phyloP scores from a whole-genome alignment of 2,113 vertebrate species.

The Oxyruncus cristatus region DNA sequence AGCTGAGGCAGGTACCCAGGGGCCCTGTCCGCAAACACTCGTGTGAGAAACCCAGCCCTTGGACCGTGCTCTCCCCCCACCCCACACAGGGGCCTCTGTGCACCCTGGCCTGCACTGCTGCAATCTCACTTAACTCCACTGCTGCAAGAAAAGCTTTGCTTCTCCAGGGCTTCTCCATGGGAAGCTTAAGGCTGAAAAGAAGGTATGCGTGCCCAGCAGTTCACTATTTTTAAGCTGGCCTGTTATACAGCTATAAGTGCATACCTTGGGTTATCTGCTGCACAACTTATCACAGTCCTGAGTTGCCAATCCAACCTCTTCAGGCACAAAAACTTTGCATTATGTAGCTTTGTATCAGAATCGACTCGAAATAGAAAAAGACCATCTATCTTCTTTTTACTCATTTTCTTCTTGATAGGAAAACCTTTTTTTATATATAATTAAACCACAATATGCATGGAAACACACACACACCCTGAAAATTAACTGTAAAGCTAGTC shows the following conservation, averaged over 20 bases:
- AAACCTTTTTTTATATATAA: not conserved
- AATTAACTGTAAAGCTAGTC: not conserved
- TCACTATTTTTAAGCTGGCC: not conserved
- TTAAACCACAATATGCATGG: not conserved
- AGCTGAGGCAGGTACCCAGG: not conserved
- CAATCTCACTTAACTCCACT: not conserved
- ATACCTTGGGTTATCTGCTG: not conserved
- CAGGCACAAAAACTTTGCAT: not conserved
- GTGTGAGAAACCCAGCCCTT: not conserved
- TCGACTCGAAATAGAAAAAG: not conserved
- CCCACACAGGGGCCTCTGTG: fast-evolving
- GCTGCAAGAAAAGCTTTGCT: not conserved
- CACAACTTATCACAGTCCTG: not conserved
- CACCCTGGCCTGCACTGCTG: too few relatives aligned
- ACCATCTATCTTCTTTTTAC: not conserved
- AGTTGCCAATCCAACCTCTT: not conserved
- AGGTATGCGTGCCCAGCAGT: not conserved
- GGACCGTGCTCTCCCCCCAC: fast-evolving
- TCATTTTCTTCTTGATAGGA: not conserved
- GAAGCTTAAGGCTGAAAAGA: not conserved
- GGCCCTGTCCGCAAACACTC: not conserved
- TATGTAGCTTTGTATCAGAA: not conserved
- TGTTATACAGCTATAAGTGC: not conserved
- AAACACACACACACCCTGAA: not conserved
- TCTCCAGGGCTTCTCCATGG: not conserved